phyloP scores from a whole-genome alignment of 2,113 vertebrate species.

The Sebastes fasciatus region DNA sequence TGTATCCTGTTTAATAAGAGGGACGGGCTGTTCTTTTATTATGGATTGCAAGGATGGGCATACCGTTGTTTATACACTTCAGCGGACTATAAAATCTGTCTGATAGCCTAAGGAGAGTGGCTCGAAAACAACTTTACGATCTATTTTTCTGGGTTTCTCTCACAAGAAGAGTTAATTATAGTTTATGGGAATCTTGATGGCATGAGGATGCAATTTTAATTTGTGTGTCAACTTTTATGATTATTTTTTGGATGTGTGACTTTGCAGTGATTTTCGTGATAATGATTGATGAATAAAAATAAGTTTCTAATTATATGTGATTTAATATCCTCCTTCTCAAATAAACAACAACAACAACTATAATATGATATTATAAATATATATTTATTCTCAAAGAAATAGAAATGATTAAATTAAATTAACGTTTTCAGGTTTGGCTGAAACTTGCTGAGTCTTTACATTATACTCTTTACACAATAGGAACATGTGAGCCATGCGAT shows the following conservation, averaged over 20 bases:
- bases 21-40: neutral
- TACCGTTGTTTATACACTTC: slow-evolving; percentile 6
- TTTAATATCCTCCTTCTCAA: too few relatives aligned
- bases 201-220: neutral
- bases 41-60: neutral
- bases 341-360: too few relatives aligned
- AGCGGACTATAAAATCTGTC: slow-evolving; percentile 3
- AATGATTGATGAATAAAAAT: neutral
- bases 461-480: neutral
- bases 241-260: neutral
- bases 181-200: neutral
- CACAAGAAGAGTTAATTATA: neutral
- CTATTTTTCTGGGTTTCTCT: neutral
- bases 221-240: neutral
- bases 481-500: neutral
- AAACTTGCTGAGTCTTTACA: neutral
- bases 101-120: neutral
- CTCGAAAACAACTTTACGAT: slow-evolving; percentile 31
- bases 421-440: neutral
- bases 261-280: neutral
- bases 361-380: too few relatives aligned
- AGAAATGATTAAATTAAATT: too few relatives aligned
- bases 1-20: neutral
- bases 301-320: too few relatives aligned
- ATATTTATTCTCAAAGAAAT: too few relatives aligned